Conservation (phyloP, 2,888 invertebrate genomes). For the Eurois occulta region DNA sequence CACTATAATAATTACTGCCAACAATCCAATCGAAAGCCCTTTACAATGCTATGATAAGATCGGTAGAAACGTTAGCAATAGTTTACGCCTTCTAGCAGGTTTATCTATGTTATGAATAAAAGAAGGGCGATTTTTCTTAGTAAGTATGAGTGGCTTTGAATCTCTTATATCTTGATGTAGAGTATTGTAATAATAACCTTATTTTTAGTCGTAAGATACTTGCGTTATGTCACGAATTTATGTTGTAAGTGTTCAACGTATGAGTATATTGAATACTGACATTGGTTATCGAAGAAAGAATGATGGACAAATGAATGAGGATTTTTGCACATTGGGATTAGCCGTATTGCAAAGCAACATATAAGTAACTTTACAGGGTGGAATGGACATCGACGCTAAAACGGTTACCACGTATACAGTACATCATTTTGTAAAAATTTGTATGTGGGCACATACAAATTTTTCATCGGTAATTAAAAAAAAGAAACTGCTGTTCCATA, state of each 20-base stretch:
- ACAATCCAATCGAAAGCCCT: slow-evolving; percentile 24
- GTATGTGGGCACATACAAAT: too few relatives aligned
- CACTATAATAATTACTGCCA: slow-evolving; percentile 1
- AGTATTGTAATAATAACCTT: too few relatives aligned
- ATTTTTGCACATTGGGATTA: neutral
- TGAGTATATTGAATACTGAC: neutral
- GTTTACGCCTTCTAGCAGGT: neutral
- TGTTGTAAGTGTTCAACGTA: slow-evolving; percentile 42
- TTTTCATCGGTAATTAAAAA: too few relatives aligned
- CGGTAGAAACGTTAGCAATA: neutral
- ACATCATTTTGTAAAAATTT: too few relatives aligned
- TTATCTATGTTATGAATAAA: neutral
- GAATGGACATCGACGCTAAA: too few relatives aligned
- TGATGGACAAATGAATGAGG: neutral
- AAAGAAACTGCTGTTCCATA: too few relatives aligned
- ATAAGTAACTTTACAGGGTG: too few relatives aligned
- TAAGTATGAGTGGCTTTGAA: neutral
- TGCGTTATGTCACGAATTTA: too few relatives aligned
- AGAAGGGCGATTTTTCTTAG: neutral
- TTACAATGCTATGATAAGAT: slow-evolving; percentile 34
- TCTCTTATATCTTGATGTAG: neutral
- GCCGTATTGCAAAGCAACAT: neutral
- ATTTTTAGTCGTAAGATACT: too few relatives aligned
- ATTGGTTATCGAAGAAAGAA: neutral
- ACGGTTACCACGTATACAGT: too few relatives aligned